Conservation (phyloP, 2,113 vertebrate genomes). For the Trachemys scripta region DNA sequence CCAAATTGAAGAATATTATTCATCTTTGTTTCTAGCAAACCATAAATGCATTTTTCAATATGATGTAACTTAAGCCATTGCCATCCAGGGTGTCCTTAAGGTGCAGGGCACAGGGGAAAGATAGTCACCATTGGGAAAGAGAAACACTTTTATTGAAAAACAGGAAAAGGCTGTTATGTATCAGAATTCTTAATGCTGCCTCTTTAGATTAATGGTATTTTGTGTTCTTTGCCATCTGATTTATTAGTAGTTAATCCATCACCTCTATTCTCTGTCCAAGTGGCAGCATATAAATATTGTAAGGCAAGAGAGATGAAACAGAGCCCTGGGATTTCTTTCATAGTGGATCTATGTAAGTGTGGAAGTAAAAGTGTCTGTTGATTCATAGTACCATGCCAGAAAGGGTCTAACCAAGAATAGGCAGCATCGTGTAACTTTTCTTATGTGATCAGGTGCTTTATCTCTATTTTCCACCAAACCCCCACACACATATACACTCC, state of each 20-base stretch:
- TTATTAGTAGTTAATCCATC: slow-evolving; percentile 73
- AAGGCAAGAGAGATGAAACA: slow-evolving; percentile 65
- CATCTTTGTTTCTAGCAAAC: background rate
- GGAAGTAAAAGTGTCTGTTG: slow-evolving; percentile 52
- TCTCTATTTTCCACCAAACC: background rate
- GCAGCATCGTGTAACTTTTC: slow-evolving; percentile 62
- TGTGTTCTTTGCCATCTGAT: slow-evolving; percentile 60
- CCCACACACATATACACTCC: background rate
- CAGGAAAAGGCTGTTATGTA: background rate
- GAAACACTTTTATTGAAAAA: background rate
- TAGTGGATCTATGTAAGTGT: slow-evolving; percentile 63
- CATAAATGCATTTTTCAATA: background rate
- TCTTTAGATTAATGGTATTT: slow-evolving; percentile 50
- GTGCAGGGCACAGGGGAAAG: background rate
- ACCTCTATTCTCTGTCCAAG: slow-evolving; percentile 70
- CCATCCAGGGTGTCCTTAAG: background rate
- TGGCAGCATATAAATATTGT: slow-evolving; percentile 68
- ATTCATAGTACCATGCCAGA: slow-evolving; percentile 57
- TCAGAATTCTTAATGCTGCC: slow-evolving; percentile 20
- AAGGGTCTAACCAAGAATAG: slow-evolving; percentile 60
- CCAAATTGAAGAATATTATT: background rate
- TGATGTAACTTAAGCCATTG: background rate
- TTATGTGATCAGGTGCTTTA: slow-evolving; percentile 18
- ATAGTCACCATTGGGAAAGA: background rate
- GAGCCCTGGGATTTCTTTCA: slow-evolving; percentile 67